Evolutionary conservation across 1,140 invertebrate genomes (phyloP), one percentile per base, ranked within the genome.

Genomic region (Atta colombica): DNA sequence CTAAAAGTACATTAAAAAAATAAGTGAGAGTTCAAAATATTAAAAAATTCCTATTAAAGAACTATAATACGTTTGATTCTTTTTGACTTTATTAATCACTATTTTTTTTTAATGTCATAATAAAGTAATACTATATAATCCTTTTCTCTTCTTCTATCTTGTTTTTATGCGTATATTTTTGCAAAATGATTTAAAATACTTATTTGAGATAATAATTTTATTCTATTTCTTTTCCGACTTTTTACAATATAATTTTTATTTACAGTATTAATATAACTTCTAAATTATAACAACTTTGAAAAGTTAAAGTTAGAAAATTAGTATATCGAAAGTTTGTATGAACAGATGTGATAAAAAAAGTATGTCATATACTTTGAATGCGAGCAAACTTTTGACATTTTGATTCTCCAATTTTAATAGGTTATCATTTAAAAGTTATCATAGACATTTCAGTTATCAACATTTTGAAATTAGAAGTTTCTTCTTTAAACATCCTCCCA

Each of bases 391-490:
- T 75, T 61, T n/a, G 18, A 51, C 80, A 74, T 74, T 8, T 14
- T 4, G 39, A 82, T 74, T 74, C 25, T 18, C 77, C n/a, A 74
- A 74, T 18, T 82, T 82, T 60, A 82, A 74, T 21, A 74, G 35
- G 35, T 82, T n/a, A 5, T 12, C 51, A 49, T 75, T 74, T 74
- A 75, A 75, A 84, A 74, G 68, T 84, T 84, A 74, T 72, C 35
- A 21, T 8, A 39, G 49, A 21, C 0, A 21, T 21, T 21, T 21
- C 21, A 21, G 21, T 21, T 21, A 1, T 69, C 55, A 31, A 61
- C 55, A 51, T 53, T 75, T 84, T 21, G 25, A 8, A 61, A 82
- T 82, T 82, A 82, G 28, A 21, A 35, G 5, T 58, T 82, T 25
- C 18, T 21, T 72, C 39, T 71, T 71, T 58, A 58, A 58, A 71